These are phyloP conservation scores for Rhabdomys dilectus DNA, from an alignment of 2,113 vertebrate species.

Conservation along the genomic window DNA sequence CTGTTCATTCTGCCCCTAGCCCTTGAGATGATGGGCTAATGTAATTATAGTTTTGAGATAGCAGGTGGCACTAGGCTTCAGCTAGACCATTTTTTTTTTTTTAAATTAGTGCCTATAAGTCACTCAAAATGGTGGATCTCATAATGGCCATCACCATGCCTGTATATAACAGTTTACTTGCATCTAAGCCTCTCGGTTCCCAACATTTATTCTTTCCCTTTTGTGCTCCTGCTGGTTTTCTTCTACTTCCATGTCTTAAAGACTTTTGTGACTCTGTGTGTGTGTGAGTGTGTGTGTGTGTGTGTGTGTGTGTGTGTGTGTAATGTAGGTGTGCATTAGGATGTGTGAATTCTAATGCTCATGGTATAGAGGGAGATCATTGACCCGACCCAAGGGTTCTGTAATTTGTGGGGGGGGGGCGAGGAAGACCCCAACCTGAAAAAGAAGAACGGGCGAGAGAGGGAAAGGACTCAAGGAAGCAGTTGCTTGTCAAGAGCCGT, in stretches of 20 bases:
- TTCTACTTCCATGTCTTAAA: neutral
- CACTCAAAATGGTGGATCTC: neutral
- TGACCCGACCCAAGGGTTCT: no score
- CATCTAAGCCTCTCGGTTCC: neutral
- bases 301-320: neutral
- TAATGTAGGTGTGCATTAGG: neutral
- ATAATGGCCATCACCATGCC: neutral
- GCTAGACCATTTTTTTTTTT: neutral
- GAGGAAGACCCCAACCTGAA: no score
- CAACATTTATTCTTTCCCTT: neutral
- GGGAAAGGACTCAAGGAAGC: no score
- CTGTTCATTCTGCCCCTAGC: neutral
- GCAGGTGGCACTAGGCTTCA: conserved; percentile 61
- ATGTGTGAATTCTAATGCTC: neutral
- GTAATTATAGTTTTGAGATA: neutral
- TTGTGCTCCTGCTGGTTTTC: neutral
- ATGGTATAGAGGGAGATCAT: neutral
- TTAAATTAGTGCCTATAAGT: neutral
- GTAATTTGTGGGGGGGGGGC: no score
- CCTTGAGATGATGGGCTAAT: neutral
- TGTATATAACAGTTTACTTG: neutral
- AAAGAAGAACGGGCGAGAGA: no score
- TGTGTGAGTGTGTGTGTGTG: neutral
- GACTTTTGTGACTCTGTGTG: neutral
- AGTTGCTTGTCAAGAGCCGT: no score